These are phyloP conservation scores for Pelvicachromis taeniatus DNA, from an alignment of 2,113 vertebrate species.

Conservation along the genomic window DNA sequence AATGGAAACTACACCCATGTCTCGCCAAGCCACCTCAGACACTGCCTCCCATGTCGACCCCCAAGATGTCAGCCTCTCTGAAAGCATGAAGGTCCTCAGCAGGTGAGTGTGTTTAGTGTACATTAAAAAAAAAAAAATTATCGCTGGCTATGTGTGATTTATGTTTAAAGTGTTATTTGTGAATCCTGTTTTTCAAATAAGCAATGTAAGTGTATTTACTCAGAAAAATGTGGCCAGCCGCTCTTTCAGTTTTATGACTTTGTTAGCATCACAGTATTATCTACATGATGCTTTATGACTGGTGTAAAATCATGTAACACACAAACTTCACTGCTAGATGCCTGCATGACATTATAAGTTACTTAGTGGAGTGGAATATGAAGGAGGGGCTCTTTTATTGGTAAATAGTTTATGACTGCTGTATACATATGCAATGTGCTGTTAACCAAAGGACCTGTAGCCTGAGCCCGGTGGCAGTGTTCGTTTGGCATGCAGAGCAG, in stretches of 20 bases:
- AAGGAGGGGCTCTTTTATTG: background rate
- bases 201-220: background rate
- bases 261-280: background rate
- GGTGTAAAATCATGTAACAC: background rate
- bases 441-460: constrained; percentile 23
- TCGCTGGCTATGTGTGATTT: background rate
- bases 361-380: background rate
- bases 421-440: constrained; percentile 8
- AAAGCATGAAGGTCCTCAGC: constrained; percentile 36
- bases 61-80: background rate
- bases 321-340: background rate
- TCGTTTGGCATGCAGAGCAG: constrained; percentile 45
- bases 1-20: constrained; percentile 31
- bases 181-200: background rate
- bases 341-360: background rate
- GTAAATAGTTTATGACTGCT: constrained; percentile 24
- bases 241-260: background rate
- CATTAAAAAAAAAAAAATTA: accelerated
- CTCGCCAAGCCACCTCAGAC: background rate
- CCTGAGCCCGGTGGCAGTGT: background rate
- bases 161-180: background rate
- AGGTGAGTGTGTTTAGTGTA: constrained; percentile 54
- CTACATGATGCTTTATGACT: background rate
- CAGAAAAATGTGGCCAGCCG: background rate
- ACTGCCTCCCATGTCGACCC: background rate